Percentiles rank a stretch among this genome's conserved stretches.
Conservation (phyloP, 1,140 invertebrate genomes). For the Tetragnatha versicolor region DNA sequence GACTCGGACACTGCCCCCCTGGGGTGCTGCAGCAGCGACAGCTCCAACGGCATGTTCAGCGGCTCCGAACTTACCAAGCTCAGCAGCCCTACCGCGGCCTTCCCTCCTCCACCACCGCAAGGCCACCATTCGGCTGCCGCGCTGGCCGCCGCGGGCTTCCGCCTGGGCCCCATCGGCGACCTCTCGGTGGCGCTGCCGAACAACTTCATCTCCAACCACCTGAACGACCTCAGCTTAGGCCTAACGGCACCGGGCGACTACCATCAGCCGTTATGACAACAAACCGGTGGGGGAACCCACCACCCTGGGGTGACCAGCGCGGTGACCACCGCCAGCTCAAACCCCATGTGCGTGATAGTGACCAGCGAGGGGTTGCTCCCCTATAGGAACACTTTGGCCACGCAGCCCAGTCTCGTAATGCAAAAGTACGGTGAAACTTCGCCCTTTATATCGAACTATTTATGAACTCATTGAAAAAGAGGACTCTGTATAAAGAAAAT, state of each 20-base stretch:
- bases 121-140: constrained; percentile 29
- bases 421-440: constrained; percentile 36
- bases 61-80: constrained; percentile 37
- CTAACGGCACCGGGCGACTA: constrained; percentile 25
- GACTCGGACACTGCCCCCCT: constrained; percentile 46
- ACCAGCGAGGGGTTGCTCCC: constrained; percentile 47
- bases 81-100: constrained; percentile 6
- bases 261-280: constrained; percentile 50
- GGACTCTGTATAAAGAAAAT: too few species aligned
- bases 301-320: constrained; percentile 27
- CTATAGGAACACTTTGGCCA: constrained; percentile 29
- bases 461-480: too few species aligned
- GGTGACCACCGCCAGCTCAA: constrained; percentile 42
- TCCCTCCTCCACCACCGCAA: neutral
- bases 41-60: constrained; percentile 49
- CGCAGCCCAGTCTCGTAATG: constrained; percentile 25
- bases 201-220: constrained; percentile 29
- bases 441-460: constrained; percentile 41
- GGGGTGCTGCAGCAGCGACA: constrained; percentile 46
- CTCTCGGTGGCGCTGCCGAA: constrained; percentile 29
- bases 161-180: constrained; percentile 31
- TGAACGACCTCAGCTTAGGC: constrained; percentile 40
- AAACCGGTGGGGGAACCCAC: constrained; percentile 40
- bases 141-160: constrained; percentile 38
- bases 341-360: constrained; percentile 51